Evolutionary conservation across 1,140 invertebrate species (phyloP), one percentile per base, ranked within the genome.

Genomic region (Anagrus nilaparvatae): DNA sequence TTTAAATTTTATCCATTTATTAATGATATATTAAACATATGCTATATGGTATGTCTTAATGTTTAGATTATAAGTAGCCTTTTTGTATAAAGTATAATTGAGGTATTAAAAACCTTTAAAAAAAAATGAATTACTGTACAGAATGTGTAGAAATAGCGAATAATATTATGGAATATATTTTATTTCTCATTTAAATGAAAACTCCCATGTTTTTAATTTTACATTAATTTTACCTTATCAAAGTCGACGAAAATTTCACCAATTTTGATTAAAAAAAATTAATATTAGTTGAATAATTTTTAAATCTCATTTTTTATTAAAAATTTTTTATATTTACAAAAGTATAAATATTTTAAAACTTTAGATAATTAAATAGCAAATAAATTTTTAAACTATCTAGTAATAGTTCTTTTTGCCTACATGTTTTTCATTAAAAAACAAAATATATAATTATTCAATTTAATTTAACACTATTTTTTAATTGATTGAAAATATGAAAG

Each of bases 81-180:
- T 69, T 69, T 67, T 69, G 66, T 69, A 67, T 69, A 69, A 69
- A 67, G 64, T 67, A 65, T 69, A 69, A n/a, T 68, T 63, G 61
- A 65, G 63, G 61, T 65, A 62, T 66, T n/a, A n/a, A 59, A 67
- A 65, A 63, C 56, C 60, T 60, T 69, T 66, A 60, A 69, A n/a
- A n/a, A n/a, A n/a, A n/a, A 60, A 60, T 63, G 61, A 69, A 66
- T 66, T 64, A 67, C 61, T 69, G 66, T 69, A 69, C 66, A 69
- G 66, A 69, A 66, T 69, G 63, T 69, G 66, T 69, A 69, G 66
- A 67, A 64, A 66, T 69, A 67, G 66, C 65, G 61, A 67, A 69
- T 66, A 65, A 67, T 64, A 69, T 65, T 67, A 67, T 65, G 60
- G 63, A 69, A 67, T 69, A 67, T 64, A 66, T 64, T 68, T 67